Conservation (phyloP, 2,888 invertebrate genomes). For the Heliconius ismenius region DNA sequence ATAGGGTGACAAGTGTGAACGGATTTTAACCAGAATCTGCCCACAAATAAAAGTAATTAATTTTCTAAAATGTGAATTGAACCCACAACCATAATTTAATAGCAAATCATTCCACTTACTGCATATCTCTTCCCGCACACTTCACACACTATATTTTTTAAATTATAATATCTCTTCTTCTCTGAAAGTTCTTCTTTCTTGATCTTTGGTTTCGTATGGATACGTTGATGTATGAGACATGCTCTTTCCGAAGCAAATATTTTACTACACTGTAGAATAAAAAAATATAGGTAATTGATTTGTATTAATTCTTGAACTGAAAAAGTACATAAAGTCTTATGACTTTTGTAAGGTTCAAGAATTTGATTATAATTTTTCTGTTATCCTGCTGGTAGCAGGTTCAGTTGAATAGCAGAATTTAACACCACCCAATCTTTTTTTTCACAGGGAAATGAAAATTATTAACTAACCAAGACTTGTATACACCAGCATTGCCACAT, state of each 20-base stretch:
- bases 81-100: neutral
- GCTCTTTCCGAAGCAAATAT: slow-evolving; percentile 45
- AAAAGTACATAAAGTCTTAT: too few relatives aligned
- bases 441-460: too few relatives aligned
- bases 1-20: neutral
- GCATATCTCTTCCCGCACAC: slow-evolving; percentile 64
- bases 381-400: too few relatives aligned
- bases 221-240: slow-evolving; percentile 46
- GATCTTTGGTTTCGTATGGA: slow-evolving; percentile 38
- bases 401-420: too few relatives aligned
- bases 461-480: too few relatives aligned
- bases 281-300: neutral
- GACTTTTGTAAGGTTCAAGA: too few relatives aligned
- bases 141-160: slow-evolving; percentile 59
- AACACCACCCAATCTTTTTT: too few relatives aligned
- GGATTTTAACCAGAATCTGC: neutral
- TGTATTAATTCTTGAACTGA: too few relatives aligned
- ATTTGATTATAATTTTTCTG: too few relatives aligned
- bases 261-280: slow-evolving; percentile 46
- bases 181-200: slow-evolving; percentile 32
- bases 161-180: slow-evolving; percentile 41
- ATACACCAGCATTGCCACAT: too few relatives aligned
- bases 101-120: slow-evolving; percentile 49
- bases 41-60: neutral
- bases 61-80: neutral